A percentile compares a stretch with the other conserved stretches of the same genome.
Evolutionary conservation across 2,113 vertebrate genomes (phyloP).

Genomic region (Plectropomus leopardus): DNA sequence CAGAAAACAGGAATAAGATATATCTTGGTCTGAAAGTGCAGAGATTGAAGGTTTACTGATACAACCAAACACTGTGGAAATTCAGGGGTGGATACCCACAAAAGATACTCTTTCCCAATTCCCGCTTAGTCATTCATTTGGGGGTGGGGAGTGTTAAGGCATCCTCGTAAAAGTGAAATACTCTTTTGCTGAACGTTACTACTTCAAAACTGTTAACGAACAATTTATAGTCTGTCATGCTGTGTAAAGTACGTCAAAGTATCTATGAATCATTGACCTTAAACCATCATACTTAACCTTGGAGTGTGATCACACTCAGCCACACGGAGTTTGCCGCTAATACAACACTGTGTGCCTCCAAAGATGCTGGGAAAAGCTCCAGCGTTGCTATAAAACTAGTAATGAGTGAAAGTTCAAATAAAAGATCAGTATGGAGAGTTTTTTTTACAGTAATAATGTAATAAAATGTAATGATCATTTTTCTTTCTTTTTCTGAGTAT

Average conservation of each 20-base stretch:
- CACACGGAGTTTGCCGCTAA: conserved; percentile 3
- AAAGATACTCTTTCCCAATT: conserved; percentile 15
- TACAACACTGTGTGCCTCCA: conserved; percentile 6
- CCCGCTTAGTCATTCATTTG: conserved; percentile 39
- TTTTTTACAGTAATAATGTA: conserved; percentile 11
- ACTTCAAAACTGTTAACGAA: conserved; percentile 38
- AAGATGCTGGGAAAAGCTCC: conserved; percentile 47
- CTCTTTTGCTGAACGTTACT: conserved; percentile 35
- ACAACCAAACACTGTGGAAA: conserved; percentile 10
- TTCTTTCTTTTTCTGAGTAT: not conserved
- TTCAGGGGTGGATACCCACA: conserved; percentile 25
- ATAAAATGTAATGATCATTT: no score
- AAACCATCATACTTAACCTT: conserved; percentile 48
- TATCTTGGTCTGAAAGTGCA: conserved; percentile 52
- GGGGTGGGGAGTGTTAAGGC: conserved; percentile 1
- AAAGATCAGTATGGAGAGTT: not conserved
- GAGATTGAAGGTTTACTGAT: conserved; percentile 31
- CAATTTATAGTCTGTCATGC: conserved; percentile 28
- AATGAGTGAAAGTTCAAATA: conserved; percentile 39
- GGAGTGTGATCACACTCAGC: conserved; percentile 48
- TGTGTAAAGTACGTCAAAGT: conserved; percentile 34
- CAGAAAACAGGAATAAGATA: conserved; percentile 25
- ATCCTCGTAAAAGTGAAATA: conserved; percentile 28
- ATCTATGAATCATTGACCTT: conserved; percentile 52
- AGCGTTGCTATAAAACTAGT: conserved; percentile 54